Percentiles rank a stretch among this genome's conserved stretches.
Conservation (phyloP, 2,888 invertebrate genomes). For the Leistus spinibarbis region DNA sequence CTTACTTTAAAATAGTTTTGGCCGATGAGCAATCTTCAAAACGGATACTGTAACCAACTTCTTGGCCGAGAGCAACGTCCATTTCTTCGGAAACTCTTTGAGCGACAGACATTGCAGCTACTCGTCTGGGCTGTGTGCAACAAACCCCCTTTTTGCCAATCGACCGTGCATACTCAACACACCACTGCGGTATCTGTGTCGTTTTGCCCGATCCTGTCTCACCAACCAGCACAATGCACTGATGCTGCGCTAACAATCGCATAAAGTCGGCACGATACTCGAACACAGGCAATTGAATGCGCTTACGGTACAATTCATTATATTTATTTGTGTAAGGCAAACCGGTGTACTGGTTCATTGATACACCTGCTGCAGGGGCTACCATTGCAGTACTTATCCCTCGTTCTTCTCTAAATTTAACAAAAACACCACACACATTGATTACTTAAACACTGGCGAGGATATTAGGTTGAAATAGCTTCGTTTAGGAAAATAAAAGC, state of each 20-base stretch:
- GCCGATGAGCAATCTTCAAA: conserved; percentile 98
- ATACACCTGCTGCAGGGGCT: conserved; percentile 57
- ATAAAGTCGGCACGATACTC: conserved; percentile 97
- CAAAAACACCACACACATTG: background rate
- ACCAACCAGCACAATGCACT: conserved; percentile 95
- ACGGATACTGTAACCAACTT: conserved; percentile 96
- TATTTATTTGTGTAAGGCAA: conserved; percentile 88
- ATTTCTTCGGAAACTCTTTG: conserved; percentile 99
- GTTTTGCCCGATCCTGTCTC: conserved; percentile 99
- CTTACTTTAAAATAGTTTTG: conserved; percentile 88
- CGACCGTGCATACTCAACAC: conserved; percentile 74
- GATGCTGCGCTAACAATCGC: conserved; percentile 89
- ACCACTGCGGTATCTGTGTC: conserved; percentile 99
- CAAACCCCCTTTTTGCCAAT: conserved; percentile 81
- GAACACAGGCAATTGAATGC: conserved; percentile 94
- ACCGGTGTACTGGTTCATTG: conserved; percentile 79
- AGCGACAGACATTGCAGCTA: conserved; percentile 99
- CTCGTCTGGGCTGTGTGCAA: conserved; percentile 95
- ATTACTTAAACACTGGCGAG: background rate
- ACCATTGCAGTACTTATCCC: conserved; percentile 53
- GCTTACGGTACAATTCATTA: conserved; percentile 85
- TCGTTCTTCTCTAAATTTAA: conserved; percentile 63
- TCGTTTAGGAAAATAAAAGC: background rate
- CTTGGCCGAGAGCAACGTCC: conserved; percentile 92
- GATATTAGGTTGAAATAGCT: no score